phyloP scores from a whole-genome alignment of 2,797 vertebrate species.

The Orientallactaga sibirica region DNA sequence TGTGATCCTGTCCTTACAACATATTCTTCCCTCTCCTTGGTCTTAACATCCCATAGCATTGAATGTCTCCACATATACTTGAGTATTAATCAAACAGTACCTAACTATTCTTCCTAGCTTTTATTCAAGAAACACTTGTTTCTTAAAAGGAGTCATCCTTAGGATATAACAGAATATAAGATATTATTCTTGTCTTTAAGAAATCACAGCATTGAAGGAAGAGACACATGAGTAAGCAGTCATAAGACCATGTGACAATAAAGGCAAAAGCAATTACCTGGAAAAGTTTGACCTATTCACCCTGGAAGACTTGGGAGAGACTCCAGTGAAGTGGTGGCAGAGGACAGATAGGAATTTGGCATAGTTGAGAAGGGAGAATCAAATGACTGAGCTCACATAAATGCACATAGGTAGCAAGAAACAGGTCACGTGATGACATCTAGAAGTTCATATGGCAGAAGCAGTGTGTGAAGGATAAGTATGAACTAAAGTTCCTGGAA shows the following conservation, averaged over 20 bases:
- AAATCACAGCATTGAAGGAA: not conserved
- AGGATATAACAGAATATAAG: not conserved
- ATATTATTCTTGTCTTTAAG: not conserved
- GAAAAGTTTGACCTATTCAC: not conserved
- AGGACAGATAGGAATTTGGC: not conserved
- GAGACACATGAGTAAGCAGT: not conserved
- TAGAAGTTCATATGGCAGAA: not conserved
- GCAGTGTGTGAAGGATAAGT: not conserved
- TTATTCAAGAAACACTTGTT: not conserved
- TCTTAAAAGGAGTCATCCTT: not conserved
- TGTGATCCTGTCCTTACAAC: not conserved
- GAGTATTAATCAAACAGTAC: not conserved
- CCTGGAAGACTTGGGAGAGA: not conserved
- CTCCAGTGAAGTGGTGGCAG: not conserved
- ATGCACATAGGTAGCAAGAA: not conserved
- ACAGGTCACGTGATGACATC: not conserved
- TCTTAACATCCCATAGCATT: not conserved
- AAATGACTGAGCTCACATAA: not conserved
- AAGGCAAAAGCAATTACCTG: not conserved
- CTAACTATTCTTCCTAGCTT: not conserved
- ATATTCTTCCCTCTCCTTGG: not conserved
- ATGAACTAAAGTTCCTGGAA: too few species aligned
- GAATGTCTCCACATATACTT: not conserved
- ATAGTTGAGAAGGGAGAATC: not conserved
- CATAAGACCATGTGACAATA: not conserved